Conservation (phyloP, 2,113 vertebrate species). For the Capreolus pygargus region DNA sequence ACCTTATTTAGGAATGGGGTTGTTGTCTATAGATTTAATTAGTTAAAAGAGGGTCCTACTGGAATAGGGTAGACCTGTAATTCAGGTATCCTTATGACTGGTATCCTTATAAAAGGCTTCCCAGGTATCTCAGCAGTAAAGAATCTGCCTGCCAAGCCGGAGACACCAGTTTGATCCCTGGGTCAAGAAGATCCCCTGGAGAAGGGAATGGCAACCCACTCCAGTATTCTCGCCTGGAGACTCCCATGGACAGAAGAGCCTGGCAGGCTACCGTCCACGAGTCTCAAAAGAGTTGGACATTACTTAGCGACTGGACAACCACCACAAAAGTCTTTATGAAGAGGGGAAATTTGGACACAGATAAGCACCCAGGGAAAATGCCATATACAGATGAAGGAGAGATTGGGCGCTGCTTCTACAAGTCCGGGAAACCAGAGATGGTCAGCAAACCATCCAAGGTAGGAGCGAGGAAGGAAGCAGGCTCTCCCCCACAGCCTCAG, state of each 20-base stretch:
- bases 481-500: accelerated
- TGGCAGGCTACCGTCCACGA: not conserved
- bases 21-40: not conserved
- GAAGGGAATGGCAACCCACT: not conserved
- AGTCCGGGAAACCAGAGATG: not conserved
- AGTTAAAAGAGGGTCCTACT: not conserved
- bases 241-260: not conserved
- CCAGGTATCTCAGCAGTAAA: not conserved
- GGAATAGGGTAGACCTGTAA: too few relatives aligned
- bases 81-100: too few relatives aligned
- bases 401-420: accelerated
- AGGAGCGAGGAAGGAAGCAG: accelerated
- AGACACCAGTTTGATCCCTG: not conserved
- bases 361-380: not conserved
- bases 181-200: not conserved
- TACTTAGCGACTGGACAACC: not conserved
- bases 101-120: not conserved
- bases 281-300: not conserved
- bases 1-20: not conserved
- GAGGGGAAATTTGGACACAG: not conserved
- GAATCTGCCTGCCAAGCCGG: not conserved
- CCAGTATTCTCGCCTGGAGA: not conserved
- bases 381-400: not conserved
- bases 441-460: not conserved
- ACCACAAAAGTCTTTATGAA: not conserved